Evolutionary conservation across 2,888 invertebrate species (phyloP).

Genomic region (Sepioteuthis lessoniana): DNA sequence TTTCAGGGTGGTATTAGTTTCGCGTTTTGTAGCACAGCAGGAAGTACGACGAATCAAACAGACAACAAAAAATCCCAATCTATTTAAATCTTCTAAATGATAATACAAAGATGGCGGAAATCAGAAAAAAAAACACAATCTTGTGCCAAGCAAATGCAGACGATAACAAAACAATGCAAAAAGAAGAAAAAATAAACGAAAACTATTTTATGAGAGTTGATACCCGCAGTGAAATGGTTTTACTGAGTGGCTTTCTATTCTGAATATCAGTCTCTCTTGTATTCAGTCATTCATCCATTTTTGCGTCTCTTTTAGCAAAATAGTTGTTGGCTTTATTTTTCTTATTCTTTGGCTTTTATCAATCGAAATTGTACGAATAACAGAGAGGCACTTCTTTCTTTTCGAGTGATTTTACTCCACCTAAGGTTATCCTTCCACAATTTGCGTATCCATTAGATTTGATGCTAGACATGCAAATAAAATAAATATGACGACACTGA

Average conservation of each 20-base stretch:
- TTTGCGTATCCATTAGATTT: slow-evolving; percentile 14
- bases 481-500: background rate
- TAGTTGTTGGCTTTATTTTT: background rate
- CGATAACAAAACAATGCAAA: background rate
- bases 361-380: background rate
- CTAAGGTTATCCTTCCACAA: background rate
- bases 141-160: background rate
- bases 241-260: background rate
- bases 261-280: background rate
- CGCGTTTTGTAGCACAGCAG: background rate
- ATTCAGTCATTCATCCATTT: background rate
- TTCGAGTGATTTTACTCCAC: background rate
- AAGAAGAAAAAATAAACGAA: background rate
- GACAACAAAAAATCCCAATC: background rate
- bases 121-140: background rate
- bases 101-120: slow-evolving; percentile 11
- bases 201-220: background rate
- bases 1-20: background rate
- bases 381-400: background rate
- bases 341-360: background rate
- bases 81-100: slow-evolving; percentile 6
- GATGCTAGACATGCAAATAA: background rate
- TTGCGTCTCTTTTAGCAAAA: background rate
- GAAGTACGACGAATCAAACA: background rate
- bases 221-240: background rate